Percentiles rank a stretch among this genome's conserved stretches.
phyloP scores from a whole-genome alignment of 1,140 invertebrate genomes.

The Leptinotarsa undecemlineata region DNA sequence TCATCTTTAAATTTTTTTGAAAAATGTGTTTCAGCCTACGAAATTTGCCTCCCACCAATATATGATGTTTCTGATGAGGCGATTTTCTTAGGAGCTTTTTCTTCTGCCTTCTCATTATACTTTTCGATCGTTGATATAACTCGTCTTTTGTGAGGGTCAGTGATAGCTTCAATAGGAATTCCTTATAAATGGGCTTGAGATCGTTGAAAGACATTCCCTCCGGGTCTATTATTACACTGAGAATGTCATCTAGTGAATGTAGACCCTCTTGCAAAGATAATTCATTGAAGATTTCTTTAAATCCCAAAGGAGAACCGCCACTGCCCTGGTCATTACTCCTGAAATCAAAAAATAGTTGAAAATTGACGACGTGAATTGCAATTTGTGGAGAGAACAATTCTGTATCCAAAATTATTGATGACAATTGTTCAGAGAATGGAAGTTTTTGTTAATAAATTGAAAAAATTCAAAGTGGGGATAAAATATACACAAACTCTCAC shows the following conservation, averaged over 20 bases:
- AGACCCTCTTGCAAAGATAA: constrained; percentile 83
- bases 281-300: constrained; percentile 82
- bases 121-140: constrained; percentile 84
- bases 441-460: too few species aligned
- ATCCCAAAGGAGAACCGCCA: constrained; percentile 75
- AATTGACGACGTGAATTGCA: too few species aligned
- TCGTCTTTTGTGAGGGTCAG: constrained; percentile 87
- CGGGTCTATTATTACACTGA: constrained; percentile 83
- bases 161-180: constrained; percentile 83
- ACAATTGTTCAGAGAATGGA: too few species aligned
- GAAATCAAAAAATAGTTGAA: constrained; percentile 44
- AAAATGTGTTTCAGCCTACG: constrained; percentile 52
- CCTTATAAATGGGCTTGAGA: constrained; percentile 86
- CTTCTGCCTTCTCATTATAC: constrained; percentile 83
- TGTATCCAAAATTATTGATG: too few species aligned
- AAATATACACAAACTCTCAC: too few species aligned
- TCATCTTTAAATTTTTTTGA: constrained; percentile 40
- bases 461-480: too few species aligned
- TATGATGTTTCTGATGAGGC: constrained; percentile 58
- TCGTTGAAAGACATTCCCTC: constrained; percentile 93
- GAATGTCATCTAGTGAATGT: constrained; percentile 84
- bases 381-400: too few species aligned
- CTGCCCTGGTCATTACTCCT: constrained; percentile 64
- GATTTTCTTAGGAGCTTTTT: constrained; percentile 64
- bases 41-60: constrained; percentile 50